Conservation (phyloP, 2,888 invertebrate species). For the Hydroisotoma schaefferi region DNA sequence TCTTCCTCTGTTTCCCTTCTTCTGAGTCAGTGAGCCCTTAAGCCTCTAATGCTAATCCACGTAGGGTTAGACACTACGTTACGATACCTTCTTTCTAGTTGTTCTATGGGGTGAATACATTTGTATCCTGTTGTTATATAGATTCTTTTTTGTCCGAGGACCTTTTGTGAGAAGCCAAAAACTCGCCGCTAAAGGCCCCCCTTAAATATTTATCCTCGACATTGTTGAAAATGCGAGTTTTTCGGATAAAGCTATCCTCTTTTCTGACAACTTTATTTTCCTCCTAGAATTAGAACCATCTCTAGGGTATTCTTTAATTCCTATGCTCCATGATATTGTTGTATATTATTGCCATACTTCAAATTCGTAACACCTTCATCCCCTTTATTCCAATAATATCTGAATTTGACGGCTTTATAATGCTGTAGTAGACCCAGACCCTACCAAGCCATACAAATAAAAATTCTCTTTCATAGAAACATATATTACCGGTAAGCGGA, state of each 20-base stretch:
- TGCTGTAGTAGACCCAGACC: too few relatives aligned
- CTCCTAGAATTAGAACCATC: too few relatives aligned
- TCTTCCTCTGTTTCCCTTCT: slow-evolving; percentile 1
- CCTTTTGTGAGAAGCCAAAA: slow-evolving; percentile 38
- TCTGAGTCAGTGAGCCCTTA: slow-evolving; percentile 5
- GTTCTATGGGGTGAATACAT: slow-evolving; percentile 9
- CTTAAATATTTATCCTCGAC: slow-evolving; percentile 39
- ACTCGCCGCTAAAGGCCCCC: slow-evolving; percentile 41
- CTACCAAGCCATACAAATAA: neutral
- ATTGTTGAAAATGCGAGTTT: slow-evolving; percentile 32
- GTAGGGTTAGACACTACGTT: too few relatives aligned
- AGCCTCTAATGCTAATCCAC: too few relatives aligned
- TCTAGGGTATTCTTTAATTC: too few relatives aligned
- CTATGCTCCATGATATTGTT: neutral
- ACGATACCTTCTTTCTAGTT: neutral
- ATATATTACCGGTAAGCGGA: too few relatives aligned
- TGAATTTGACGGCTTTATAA: neutral
- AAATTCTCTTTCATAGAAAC: neutral
- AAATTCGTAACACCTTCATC: slow-evolving; percentile 11
- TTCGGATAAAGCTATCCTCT: slow-evolving; percentile 8
- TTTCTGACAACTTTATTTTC: slow-evolving; percentile 35
- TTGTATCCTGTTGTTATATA: slow-evolving; percentile 22
- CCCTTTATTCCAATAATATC: neutral
- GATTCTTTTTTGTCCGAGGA: slow-evolving; percentile 18
- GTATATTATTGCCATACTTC: neutral